Percentiles rank a stretch among this genome's conserved stretches.
Evolutionary conservation across 2,797 vertebrate genomes (phyloP).

Genomic region (Enteromius afrohamiltoni): DNA sequence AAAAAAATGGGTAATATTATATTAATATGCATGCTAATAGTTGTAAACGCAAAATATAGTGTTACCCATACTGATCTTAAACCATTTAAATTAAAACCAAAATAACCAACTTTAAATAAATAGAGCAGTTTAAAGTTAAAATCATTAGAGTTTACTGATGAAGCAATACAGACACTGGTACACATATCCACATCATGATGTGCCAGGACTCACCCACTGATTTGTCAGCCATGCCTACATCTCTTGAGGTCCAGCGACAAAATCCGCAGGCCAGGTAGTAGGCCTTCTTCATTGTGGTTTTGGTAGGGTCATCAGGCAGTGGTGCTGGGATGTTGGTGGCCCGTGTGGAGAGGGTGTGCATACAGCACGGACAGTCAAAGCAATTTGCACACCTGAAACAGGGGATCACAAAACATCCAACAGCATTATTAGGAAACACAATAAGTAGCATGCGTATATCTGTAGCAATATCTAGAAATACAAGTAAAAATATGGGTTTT

Average conservation of each 20-base stretch:
- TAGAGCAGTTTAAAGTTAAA: neutral
- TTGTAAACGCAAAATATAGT: too few species aligned
- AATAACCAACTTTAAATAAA: neutral
- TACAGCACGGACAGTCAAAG: conserved; percentile 98
- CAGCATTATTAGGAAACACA: neutral
- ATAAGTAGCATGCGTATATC: too few species aligned
- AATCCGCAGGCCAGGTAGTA: conserved; percentile 98
- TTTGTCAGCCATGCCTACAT: conserved; percentile 98
- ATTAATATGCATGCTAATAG: too few species aligned
- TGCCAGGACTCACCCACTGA: conserved; percentile 87
- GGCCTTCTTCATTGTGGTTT: conserved; percentile 97
- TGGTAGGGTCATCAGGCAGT: conserved; percentile 93
- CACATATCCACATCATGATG: neutral
- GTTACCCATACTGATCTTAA: neutral
- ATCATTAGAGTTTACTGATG: neutral
- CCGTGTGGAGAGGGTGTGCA: conserved; percentile 96
- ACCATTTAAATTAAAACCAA: neutral
- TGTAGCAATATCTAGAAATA: too few species aligned
- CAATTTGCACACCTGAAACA: conserved; percentile 93
- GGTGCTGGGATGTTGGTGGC: conserved; percentile 96
- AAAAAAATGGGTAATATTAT: too few species aligned
- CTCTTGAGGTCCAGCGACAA: conserved; percentile 98
- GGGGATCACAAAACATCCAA: neutral
- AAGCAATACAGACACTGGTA: neutral
- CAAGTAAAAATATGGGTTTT: too few species aligned